A percentile compares a stretch with the other conserved stretches of the same genome.
Conservation (phyloP, 2,888 invertebrate species). For the Lycophotia porphyrea region DNA sequence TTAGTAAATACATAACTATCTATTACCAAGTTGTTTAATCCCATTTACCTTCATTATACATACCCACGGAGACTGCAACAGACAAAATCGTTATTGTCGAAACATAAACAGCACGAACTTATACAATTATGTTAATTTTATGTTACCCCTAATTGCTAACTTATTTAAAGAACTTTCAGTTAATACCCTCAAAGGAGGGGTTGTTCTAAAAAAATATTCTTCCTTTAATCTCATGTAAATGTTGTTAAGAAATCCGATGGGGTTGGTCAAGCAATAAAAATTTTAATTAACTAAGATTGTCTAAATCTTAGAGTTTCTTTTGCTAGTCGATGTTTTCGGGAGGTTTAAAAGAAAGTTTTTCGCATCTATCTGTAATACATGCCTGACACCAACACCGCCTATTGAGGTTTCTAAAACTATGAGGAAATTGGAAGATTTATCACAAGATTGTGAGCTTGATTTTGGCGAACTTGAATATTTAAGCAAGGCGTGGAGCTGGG, state of each 20-base stretch:
- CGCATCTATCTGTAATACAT: not conserved
- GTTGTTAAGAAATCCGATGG: conserved; percentile 83
- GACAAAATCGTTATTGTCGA: conserved; percentile 83
- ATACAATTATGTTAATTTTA: conserved; percentile 89
- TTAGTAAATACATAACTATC: not conserved
- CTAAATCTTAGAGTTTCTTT: not conserved
- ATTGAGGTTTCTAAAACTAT: not conserved
- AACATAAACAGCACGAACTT: conserved; percentile 87
- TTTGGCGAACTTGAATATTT: not conserved
- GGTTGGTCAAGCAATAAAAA: conserved; percentile 78
- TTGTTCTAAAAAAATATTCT: conserved; percentile 49
- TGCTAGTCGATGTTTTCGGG: not conserved
- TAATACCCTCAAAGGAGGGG: conserved; percentile 80
- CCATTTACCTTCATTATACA: conserved; percentile 45
- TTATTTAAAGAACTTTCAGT: conserved; percentile 89
- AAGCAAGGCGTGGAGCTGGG: not conserved
- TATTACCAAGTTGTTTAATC: conserved; percentile 32
- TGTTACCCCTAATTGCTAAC: conserved; percentile 90
- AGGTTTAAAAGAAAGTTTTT: not conserved
- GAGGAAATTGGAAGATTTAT: not conserved
- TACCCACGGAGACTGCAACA: conserved; percentile 64
- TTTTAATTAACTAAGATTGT: conserved; percentile 72
- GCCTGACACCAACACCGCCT: not conserved
- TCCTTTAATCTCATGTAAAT: conserved; percentile 86
- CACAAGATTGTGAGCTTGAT: not conserved